Conservation (phyloP, 2,113 vertebrate species). For the Kobus ellipsiprymnus region DNA sequence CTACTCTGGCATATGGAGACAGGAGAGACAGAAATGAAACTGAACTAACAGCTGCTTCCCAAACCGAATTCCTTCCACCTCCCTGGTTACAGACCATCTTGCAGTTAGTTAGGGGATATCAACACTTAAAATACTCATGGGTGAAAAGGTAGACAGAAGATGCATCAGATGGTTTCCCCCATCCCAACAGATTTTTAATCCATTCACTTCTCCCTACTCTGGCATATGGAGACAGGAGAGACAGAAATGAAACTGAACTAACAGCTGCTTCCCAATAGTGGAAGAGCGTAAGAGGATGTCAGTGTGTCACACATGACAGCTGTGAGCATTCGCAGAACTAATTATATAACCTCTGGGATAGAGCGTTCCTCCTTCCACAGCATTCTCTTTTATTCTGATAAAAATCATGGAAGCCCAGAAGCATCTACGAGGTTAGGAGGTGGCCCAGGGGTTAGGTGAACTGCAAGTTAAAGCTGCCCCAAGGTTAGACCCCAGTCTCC, state of each 20-base stretch:
- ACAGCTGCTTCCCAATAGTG: constrained; percentile 42
- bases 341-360: neutral
- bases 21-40: constrained; percentile 22
- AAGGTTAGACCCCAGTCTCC: neutral
- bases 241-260: constrained; percentile 29
- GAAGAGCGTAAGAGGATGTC: neutral
- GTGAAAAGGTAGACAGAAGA: neutral
- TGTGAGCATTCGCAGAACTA: neutral
- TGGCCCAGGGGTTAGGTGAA: neutral
- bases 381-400: neutral
- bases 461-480: neutral
- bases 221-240: constrained; percentile 32
- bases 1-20: constrained; percentile 27
- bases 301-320: constrained; percentile 28
- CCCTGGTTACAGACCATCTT: neutral
- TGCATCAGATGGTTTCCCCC: neutral
- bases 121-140: neutral
- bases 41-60: constrained; percentile 49
- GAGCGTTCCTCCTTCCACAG: neutral
- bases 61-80: neutral
- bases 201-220: constrained; percentile 2
- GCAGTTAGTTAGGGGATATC: neutral
- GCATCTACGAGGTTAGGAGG: neutral
- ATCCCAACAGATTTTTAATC: neutral
- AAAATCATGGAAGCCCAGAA: neutral